Evolutionary conservation across 2,113 vertebrate species (phyloP).

Genomic region (Platysternon megacephalum): DNA sequence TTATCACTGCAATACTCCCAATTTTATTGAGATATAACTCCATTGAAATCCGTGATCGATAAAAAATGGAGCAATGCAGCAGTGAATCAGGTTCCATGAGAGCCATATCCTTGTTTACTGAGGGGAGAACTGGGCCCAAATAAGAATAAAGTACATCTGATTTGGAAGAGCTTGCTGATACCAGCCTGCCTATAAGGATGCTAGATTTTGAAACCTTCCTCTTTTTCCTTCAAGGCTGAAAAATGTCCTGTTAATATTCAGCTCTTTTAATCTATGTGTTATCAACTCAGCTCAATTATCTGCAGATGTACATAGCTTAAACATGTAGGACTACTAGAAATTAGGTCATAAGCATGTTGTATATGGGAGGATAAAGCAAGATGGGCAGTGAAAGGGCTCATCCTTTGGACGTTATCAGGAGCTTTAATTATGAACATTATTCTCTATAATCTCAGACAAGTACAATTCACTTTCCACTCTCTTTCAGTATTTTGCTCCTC

Average conservation of each 20-base stretch:
- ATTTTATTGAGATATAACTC: neutral
- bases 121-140: neutral
- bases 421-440: neutral
- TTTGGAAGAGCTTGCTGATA: neutral
- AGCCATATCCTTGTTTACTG: neutral
- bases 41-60: neutral
- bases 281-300: neutral
- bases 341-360: neutral
- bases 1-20: neutral
- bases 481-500: neutral
- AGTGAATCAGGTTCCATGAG: neutral
- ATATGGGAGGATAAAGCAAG: neutral
- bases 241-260: neutral
- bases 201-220: neutral
- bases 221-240: neutral
- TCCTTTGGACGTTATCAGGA: fast-evolving
- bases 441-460: neutral
- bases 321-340: neutral
- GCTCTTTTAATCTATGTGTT: neutral
- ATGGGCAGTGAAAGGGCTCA: neutral
- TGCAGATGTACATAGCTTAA: neutral
- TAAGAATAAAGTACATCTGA: neutral
- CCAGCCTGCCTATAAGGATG: neutral
- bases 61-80: neutral
- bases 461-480: neutral